Percentiles rank a stretch among this genome's conserved stretches.
These are phyloP conservation scores for Drosophila chauvacae DNA, from an alignment of 1,140 invertebrate species.

Conservation along the genomic window DNA sequence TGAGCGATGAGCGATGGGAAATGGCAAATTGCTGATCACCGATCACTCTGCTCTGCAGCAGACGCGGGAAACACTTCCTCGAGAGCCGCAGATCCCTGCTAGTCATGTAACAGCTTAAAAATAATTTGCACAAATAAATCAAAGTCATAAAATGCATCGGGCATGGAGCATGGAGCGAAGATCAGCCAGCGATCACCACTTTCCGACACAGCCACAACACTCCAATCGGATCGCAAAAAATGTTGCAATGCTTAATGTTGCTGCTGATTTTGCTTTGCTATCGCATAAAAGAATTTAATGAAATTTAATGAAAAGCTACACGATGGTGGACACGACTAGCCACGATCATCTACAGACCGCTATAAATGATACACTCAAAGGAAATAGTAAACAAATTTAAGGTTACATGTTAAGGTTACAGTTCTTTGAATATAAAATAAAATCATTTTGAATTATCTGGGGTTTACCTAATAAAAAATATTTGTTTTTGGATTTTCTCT, in stretches of 20 bases:
- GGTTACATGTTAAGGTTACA: background rate
- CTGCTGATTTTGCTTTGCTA: constrained; percentile 61
- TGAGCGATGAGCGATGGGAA: constrained; percentile 53
- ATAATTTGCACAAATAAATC: constrained; percentile 82
- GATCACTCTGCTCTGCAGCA: constrained; percentile 18
- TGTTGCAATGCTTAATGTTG: constrained; percentile 50
- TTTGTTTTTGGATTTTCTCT: background rate
- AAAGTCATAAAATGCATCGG: constrained; percentile 74
- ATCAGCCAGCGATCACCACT: constrained; percentile 38
- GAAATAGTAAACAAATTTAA: too few relatives aligned
- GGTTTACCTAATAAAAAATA: background rate
- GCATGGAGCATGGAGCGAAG: constrained; percentile 29
- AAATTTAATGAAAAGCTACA: constrained; percentile 82
- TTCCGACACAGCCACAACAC: background rate
- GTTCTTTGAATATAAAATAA: background rate
- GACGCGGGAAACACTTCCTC: constrained; percentile 72
- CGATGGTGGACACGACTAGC: constrained; percentile 72
- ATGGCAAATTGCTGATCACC: constrained; percentile 43
- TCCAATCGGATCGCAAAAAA: constrained; percentile 30
- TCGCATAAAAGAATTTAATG: constrained; percentile 83
- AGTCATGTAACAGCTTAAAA: constrained; percentile 74
- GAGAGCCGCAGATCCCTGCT: constrained; percentile 36
- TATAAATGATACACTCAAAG: constrained; percentile 11
- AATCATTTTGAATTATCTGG: background rate
- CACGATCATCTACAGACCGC: constrained; percentile 19